Conservation (phyloP, 1,140 invertebrate species). For the Megathymus violae region DNA sequence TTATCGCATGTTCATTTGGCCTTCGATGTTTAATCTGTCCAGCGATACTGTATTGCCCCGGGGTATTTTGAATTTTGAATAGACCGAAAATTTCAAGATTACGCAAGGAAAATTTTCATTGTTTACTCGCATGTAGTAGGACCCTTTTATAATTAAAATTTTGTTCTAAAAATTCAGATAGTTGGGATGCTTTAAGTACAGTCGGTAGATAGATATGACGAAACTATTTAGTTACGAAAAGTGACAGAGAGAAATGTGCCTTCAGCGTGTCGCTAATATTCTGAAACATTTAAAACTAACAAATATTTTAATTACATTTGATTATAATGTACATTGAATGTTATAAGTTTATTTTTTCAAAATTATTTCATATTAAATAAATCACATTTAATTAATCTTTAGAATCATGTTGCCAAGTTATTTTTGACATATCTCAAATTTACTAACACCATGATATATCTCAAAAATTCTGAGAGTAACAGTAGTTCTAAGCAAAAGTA, state of each 20-base stretch:
- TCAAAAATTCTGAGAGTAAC: constrained; percentile 17
- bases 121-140: background rate
- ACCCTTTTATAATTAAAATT: background rate
- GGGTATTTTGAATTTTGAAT: constrained; percentile 59
- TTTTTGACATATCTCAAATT: no score
- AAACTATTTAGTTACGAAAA: background rate
- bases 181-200: no score
- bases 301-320: no score
- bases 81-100: constrained; percentile 30
- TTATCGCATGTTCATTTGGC: constrained; percentile 83
- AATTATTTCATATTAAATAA: no score
- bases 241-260: background rate
- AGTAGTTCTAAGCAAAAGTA: constrained; percentile 8
- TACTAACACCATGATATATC: background rate
- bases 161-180: background rate
- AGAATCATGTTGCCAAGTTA: no score
- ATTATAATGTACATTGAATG: no score
- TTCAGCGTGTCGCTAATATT: no score
- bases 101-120: constrained; percentile 1
- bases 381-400: no score
- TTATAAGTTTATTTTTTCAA: no score
- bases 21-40: constrained; percentile 83
- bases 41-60: constrained; percentile 56
- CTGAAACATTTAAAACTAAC: no score
- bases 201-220: no score